These are phyloP conservation scores for Entelurus aequoreus DNA, from an alignment of 2,113 vertebrate genomes.

Conservation along the genomic window DNA sequence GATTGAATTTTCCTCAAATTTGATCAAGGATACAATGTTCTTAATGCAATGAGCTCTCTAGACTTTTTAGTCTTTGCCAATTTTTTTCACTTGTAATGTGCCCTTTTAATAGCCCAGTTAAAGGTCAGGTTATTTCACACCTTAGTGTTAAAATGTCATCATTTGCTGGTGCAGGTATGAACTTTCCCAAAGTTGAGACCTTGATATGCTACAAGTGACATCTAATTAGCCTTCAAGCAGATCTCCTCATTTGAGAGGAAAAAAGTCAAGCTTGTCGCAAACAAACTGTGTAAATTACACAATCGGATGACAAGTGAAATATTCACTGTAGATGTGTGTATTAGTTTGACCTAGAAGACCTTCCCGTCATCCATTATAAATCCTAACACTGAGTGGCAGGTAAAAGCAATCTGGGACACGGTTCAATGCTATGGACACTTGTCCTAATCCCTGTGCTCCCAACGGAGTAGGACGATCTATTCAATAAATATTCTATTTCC, in stretches of 20 bases:
- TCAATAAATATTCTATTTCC: constrained; percentile 74
- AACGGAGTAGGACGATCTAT: constrained; percentile 58
- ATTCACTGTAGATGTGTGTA: neutral
- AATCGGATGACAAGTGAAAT: too few species aligned
- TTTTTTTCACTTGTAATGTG: constrained; percentile 54
- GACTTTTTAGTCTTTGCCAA: constrained; percentile 43
- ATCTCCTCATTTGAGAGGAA: neutral
- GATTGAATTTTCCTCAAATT: too few species aligned
- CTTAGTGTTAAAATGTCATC: constrained; percentile 73
- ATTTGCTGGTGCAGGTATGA: constrained; percentile 57
- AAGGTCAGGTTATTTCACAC: constrained; percentile 72
- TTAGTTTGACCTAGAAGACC: constrained; percentile 1
- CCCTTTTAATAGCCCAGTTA: constrained; percentile 69
- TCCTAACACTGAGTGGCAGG: constrained; percentile 36
- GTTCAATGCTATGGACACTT: constrained; percentile 41
- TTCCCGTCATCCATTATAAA: constrained; percentile 7
- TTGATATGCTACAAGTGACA: constrained; percentile 42
- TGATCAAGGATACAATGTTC: too few species aligned
- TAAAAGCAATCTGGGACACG: constrained; percentile 46
- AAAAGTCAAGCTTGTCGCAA: neutral
- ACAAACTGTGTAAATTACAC: too few species aligned
- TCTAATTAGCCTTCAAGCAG: constrained; percentile 48
- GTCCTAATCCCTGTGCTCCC: constrained; percentile 45
- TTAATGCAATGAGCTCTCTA: constrained; percentile 20
- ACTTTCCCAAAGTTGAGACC: constrained; percentile 41